Base-by-base conservation (phyloP, 1,140 invertebrate species). In the Bradynema listronoti region DNA sequence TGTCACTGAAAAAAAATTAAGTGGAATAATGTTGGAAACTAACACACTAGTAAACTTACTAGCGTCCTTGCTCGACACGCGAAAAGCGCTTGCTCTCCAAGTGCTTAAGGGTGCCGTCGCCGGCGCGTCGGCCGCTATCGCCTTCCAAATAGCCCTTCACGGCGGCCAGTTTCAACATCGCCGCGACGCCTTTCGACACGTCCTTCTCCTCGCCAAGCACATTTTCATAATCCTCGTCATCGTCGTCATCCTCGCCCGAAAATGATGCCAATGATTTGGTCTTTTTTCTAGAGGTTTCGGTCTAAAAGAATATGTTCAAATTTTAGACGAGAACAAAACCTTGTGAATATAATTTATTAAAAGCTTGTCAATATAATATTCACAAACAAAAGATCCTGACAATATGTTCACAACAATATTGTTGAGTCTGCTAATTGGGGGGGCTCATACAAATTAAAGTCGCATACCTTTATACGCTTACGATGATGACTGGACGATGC, bases 131-230 rank as follows among this genome's bases (percentile, higher is more conserved):
- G 24, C 87, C 86, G 11, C 82, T 82, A 39, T 87, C 49, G 86
- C 87, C n/a, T 80, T 82, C 56, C 86, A 96, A 81, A 79, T 94
- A 95, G 14, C 83, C 94, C 84, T 97, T 97, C 68, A 90, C 93
- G 75, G 88, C 84, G 6, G 93, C 93, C 36, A 98, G 79, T 72
- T 87, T 86, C 41, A 98, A 82, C 4, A 94, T 93, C 61, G 89
- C 90, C 51, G 85, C 91, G 22, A 97, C 85, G 42, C 94, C 93
- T 30, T 85, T 84, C 47, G 87, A 89, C n/a, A 94, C 85, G 75
- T 91, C 87, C 0, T 92, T 91, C 81, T 98, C 94, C 66, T 91
- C 90, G 72, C 92, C 92, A 51, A 98, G 80, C 77, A 73, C 71
- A 51, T 78, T 78, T 43, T 66, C 61, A 42, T 74, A 67, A 34